These are phyloP conservation scores for Paedocypris sp. DNA, from an alignment of 2,113 vertebrate species.

Conservation along the genomic window DNA sequence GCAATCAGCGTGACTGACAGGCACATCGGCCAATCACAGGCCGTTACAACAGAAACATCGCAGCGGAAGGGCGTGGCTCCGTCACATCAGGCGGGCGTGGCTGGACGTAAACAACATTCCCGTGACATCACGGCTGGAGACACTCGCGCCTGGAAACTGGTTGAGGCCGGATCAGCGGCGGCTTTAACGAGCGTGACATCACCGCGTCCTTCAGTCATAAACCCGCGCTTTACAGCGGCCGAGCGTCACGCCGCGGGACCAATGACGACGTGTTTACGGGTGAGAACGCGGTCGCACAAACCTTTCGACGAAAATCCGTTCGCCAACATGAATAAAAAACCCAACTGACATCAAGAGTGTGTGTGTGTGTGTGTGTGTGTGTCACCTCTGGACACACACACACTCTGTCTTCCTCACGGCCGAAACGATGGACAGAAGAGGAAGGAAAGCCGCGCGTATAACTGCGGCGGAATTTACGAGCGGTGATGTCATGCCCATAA, in stretches of 20 bases:
- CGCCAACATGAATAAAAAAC: neutral
- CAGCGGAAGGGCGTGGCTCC: too few species aligned
- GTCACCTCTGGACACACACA: too few species aligned
- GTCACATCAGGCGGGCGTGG: too few species aligned
- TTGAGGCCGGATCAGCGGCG: constrained; percentile 31
- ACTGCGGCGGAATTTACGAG: neutral
- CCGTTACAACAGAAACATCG: too few species aligned
- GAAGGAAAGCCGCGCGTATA: neutral
- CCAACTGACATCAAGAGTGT: too few species aligned
- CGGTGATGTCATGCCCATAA: neutral
- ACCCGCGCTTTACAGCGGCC: neutral
- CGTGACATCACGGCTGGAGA: constrained; percentile 1
- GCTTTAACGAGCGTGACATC: constrained; percentile 17
- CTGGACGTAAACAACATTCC: neutral
- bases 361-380: too few species aligned
- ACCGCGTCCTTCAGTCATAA: neutral
- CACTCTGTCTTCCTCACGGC: too few species aligned
- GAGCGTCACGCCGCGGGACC: neutral
- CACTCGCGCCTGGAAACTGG: constrained; percentile 35
- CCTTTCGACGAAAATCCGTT: neutral
- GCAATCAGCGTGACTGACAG: too few species aligned
- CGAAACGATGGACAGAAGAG: too few species aligned
- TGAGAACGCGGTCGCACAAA: neutral
- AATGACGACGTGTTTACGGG: too few species aligned
- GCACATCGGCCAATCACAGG: too few species aligned